Base-by-base conservation (phyloP, 1,140 invertebrate genomes). In the Nasonia longicornis region DNA sequence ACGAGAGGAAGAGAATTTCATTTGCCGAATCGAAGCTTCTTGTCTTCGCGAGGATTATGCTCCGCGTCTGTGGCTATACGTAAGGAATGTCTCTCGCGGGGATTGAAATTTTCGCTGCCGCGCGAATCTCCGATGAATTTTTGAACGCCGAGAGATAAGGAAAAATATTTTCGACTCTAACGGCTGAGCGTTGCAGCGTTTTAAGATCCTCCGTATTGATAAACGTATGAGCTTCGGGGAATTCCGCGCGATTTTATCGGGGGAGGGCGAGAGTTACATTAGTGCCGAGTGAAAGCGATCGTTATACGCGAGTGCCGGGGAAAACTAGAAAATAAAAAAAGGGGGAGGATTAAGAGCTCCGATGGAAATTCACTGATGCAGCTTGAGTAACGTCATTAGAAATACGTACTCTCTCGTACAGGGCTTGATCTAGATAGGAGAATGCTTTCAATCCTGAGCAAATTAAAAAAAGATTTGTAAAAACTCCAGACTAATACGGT, bases 1-100 rank as follows among this genome's bases (percentile, higher is more conserved):
- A 75, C 77, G 79, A 69, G 63, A 66, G 52, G 31, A 52, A 71
- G 75, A 73, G 72, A 80, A 80, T 80, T 80, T 80, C 69, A 80
- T 75, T 80, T 75, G 38, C 29, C 20, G 69, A 42, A 42, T 42
- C 35, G 29, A 38, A 71, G 31, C 20, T 58, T 58, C 14, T 58
- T 7, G 14, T 16, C 16, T n/a, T 58, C 52, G 52, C 52, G 16
- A n/a, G 16, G 20, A 20, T 16, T 52, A 52, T 52, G 11, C 16
- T 52, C 12, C 16, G 3, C 4, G 3, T 52, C 1, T 58, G 20
- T n/a, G 4, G 48, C 2, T 4, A 16, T 35, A 35, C 31, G 11
- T 42, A 42, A 42, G 38, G 4, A 42, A 42, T 42, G 38, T 42
- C 7, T 42, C 38, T 42, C 38, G 52, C 38, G 52, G 16, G 52